Evolutionary conservation across 1,140 invertebrate genomes (phyloP), one percentile per base, ranked within the genome.

Genomic region (Zaprionus gabonicus): DNA sequence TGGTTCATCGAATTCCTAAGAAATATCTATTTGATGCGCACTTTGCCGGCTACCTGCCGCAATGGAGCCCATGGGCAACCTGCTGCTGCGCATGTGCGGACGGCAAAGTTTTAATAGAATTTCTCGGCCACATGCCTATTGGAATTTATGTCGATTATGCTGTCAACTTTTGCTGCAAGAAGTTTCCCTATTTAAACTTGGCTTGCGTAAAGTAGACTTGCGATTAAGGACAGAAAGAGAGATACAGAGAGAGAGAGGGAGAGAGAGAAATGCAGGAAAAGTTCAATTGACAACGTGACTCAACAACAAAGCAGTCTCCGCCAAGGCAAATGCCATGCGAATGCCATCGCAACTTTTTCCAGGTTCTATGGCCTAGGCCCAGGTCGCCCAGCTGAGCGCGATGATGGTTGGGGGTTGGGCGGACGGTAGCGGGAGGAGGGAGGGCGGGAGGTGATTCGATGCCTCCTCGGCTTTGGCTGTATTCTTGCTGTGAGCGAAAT

Each of bases 111-210:
- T 90, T 88, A 88, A 88, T 88, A 85, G 84, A 88, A 90, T 90
- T 81, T 82, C 67, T 64, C 41, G 69, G 65, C 38, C 71, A 58
- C 71, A 79, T 81, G 81, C 81, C 84, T 81, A 90, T 84, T 84
- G 81, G 75, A 88, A 88, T 88, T 88, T 88, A 90, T 84, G 78
- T 88, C 84, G 84, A 88, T 90, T 90, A 87, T 87, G 79, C 83
- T 81, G 84, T 87, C 84, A 87, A 87, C 84, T 87, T 87, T 88
- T 70, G 71, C 81, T 44, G 60, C 36, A 57, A 20, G 64, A 87
- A 87, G 78, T 87, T 87, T 87, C 71, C 78, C 84, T 88, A 87
- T 87, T 87, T 87, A 88, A 87, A 87, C 74, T 87, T 88, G 71
- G 65, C 51, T 53, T 36, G 80, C 77, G 71, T 81, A 87, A 76